phyloP scores from a whole-genome alignment of 2,113 vertebrate genomes.

The Vicugna pacos region DNA sequence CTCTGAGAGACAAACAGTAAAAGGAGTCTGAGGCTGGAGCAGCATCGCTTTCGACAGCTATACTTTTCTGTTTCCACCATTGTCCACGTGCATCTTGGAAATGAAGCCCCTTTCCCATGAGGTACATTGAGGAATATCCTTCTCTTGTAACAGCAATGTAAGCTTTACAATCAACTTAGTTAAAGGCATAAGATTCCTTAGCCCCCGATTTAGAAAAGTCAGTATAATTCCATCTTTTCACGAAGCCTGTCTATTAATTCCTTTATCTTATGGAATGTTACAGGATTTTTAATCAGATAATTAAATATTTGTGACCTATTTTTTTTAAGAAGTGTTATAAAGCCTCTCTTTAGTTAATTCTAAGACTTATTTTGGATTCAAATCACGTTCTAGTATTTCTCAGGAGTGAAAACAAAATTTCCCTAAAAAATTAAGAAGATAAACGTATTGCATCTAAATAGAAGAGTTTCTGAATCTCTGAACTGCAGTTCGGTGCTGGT shows the following conservation, averaged over 20 bases:
- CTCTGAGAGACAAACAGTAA: neutral
- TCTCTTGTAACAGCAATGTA: neutral
- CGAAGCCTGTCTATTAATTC: neutral
- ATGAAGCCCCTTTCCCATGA: neutral
- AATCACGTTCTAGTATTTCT: constrained; percentile 5
- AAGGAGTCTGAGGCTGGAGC: neutral
- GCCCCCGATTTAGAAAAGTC: neutral
- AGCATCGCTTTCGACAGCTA: neutral
- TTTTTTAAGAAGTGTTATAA: neutral
- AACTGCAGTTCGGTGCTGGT: neutral
- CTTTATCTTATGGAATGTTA: neutral
- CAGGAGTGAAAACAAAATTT: neutral
- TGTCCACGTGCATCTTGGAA: neutral
- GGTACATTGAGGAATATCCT: neutral
- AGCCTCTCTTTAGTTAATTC: constrained; percentile 5
- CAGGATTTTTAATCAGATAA: constrained; percentile 18
- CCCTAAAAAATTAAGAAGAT: neutral
- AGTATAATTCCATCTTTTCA: neutral
- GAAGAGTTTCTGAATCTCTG: constrained; percentile 9
- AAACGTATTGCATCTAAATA: neutral
- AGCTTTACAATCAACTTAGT: neutral
- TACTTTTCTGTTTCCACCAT: neutral
- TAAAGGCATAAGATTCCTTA: neutral
- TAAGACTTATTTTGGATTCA: constrained; percentile 39
- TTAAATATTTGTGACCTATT: constrained; percentile 23